These are phyloP conservation scores for Callionymus lyra DNA, from an alignment of 2,113 vertebrate species.

Conservation along the genomic window DNA sequence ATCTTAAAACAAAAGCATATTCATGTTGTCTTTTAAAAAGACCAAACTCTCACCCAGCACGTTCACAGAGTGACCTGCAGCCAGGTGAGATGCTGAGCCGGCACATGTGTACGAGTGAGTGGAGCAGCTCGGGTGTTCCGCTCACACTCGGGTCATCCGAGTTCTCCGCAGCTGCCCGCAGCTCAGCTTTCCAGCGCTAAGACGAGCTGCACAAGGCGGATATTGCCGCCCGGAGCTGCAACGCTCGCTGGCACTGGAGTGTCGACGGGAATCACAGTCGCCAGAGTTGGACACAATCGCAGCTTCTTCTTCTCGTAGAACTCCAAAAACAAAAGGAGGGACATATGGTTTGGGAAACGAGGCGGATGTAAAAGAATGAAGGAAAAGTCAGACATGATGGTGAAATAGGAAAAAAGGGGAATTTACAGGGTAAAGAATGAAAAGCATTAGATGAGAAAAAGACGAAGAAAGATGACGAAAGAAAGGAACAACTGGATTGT, in stretches of 20 bases:
- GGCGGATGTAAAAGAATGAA: not conserved
- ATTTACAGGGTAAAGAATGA: not conserved
- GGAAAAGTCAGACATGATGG: not conserved
- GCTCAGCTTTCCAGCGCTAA: slow-evolving; percentile 45
- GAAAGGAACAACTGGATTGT: not conserved
- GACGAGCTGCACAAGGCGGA: slow-evolving; percentile 52
- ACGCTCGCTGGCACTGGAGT: too few species aligned
- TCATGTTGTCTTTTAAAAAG: too few species aligned
- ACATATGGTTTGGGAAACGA: too few species aligned
- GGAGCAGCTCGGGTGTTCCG: not conserved
- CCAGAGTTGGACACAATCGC: not conserved
- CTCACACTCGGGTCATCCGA: slow-evolving; percentile 5
- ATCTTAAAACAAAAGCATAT: too few species aligned
- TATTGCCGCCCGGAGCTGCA: slow-evolving; percentile 47
- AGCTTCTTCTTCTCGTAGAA: too few species aligned
- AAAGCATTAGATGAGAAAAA: not conserved
- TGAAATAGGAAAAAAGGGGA: not conserved
- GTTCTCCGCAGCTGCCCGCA: slow-evolving; percentile 24
- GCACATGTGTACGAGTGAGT: too few species aligned
- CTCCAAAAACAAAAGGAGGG: not conserved
- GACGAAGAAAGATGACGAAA: not conserved
- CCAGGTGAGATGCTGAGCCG: too few species aligned
- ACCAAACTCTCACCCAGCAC: too few species aligned
- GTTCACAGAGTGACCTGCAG: not conserved
- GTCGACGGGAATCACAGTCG: too few species aligned